Evolutionary conservation across 2,797 vertebrate genomes (phyloP).

Genomic region (Moxostoma hubbsi): DNA sequence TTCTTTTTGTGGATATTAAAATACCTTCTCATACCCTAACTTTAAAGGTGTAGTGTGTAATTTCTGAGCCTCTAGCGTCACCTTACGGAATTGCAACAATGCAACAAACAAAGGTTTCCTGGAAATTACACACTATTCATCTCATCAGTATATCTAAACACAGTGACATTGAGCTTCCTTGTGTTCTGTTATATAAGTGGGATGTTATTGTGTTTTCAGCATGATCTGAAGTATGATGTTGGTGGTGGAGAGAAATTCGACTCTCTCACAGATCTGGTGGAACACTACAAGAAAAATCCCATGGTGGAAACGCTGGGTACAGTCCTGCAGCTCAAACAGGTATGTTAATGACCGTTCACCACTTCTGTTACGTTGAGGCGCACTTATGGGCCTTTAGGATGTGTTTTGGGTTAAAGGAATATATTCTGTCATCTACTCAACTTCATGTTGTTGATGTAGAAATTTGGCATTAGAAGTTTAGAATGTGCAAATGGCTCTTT

Average conservation of each 20-base stretch:
- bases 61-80: too few species aligned
- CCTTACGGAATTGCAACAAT: neutral
- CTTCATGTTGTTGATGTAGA: too few species aligned
- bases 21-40: too few species aligned
- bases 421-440: neutral
- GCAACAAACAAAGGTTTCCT: too few species aligned
- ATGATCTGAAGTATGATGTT: slow-evolving; percentile 95
- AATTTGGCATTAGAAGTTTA: too few species aligned
- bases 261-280: slow-evolving; percentile 94
- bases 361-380: neutral
- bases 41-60: too few species aligned
- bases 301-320: slow-evolving; percentile 98
- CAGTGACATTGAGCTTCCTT: neutral
- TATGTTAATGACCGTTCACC: slow-evolving; percentile 53
- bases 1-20: neutral
- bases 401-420: neutral
- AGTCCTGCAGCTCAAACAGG: slow-evolving; percentile 97
- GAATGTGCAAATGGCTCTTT: too few species aligned
- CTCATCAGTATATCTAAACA: neutral
- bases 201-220: slow-evolving; percentile 50
- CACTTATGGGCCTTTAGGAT: neutral
- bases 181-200: neutral
- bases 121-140: neutral
- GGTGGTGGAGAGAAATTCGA: slow-evolving; percentile 98
- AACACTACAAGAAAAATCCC: slow-evolving; percentile 99